Percentiles rank a stretch among this genome's conserved stretches.
These are phyloP conservation scores for Umimayanthus chanpuru DNA, from an alignment of 92 coral and sea anemone genomes.

Conservation along the genomic window DNA sequence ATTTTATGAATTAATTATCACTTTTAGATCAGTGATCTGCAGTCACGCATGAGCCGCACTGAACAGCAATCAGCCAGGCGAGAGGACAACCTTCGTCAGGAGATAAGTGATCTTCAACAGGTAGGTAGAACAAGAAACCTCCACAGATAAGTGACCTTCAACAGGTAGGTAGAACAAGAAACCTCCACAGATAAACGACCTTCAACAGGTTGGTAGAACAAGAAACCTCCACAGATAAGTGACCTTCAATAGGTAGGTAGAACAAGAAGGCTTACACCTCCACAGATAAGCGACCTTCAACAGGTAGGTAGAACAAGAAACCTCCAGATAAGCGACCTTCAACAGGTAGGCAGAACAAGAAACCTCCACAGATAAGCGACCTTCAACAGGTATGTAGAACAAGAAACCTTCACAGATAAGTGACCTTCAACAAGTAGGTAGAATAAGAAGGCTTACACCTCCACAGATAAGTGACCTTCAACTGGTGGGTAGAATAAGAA, in stretches of 20 bases:
- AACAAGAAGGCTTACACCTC: neutral
- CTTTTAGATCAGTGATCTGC: conserved; percentile 82
- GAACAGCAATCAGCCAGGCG: conserved; percentile 92
- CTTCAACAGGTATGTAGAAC: too few species aligned
- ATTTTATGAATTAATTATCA: neutral
- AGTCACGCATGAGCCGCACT: conserved; percentile 74
- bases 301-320: too few species aligned
- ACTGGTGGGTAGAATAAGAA: too few species aligned
- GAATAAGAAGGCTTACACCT: too few species aligned
- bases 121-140: conserved; percentile 36
- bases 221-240: neutral
- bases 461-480: too few species aligned
- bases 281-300: neutral
- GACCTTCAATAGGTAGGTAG: neutral
- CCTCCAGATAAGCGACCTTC: too few species aligned
- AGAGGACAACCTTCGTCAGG: conserved; percentile 94
- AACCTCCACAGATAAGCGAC: too few species aligned
- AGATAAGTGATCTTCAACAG: conserved; percentile 89
- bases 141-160: neutral
- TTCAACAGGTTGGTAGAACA: too few species aligned
- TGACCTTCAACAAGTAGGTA: too few species aligned
- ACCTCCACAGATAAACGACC: too few species aligned
- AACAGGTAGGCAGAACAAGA: neutral
- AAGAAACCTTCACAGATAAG: neutral
- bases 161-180: too few species aligned